These are phyloP conservation scores for Halcyon malimbica DNA, from an alignment of 2,113 vertebrate genomes.

Conservation along the genomic window DNA sequence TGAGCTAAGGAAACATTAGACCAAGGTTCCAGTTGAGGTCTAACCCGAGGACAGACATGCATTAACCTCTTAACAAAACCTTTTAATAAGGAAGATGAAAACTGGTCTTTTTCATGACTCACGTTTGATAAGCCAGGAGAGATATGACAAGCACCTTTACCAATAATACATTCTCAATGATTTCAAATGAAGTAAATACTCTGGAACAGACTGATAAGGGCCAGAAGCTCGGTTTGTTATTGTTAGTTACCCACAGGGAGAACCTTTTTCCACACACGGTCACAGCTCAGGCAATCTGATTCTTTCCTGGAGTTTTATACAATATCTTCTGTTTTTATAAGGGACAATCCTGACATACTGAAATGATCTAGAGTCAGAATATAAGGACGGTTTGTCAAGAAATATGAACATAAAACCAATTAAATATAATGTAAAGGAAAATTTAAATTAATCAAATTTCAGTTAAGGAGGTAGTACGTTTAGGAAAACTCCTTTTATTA, in stretches of 20 bases:
- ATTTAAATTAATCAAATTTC: background rate
- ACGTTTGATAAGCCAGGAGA: conserved; percentile 21
- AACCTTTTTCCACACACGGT: background rate
- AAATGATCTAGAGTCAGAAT: background rate
- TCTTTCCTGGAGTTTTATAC: background rate
- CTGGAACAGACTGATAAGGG: conserved; percentile 22
- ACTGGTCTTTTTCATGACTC: background rate
- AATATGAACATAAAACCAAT: background rate
- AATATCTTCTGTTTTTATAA: background rate
- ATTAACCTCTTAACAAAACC: background rate
- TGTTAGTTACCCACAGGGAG: background rate
- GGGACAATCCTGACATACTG: background rate
- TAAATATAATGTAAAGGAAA: background rate
- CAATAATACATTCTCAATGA: background rate
- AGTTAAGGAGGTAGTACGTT: background rate
- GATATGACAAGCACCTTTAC: background rate
- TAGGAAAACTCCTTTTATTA: background rate
- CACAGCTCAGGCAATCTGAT: background rate
- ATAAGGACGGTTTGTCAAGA: background rate
- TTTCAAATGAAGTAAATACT: conserved; percentile 15
- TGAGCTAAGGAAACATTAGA: background rate
- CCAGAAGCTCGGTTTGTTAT: background rate
- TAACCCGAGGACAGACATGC: background rate
- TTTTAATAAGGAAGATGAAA: background rate
- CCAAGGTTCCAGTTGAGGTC: background rate